Base-by-base conservation (phyloP, 2,113 vertebrate genomes). In the Spea multiplicata region DNA sequence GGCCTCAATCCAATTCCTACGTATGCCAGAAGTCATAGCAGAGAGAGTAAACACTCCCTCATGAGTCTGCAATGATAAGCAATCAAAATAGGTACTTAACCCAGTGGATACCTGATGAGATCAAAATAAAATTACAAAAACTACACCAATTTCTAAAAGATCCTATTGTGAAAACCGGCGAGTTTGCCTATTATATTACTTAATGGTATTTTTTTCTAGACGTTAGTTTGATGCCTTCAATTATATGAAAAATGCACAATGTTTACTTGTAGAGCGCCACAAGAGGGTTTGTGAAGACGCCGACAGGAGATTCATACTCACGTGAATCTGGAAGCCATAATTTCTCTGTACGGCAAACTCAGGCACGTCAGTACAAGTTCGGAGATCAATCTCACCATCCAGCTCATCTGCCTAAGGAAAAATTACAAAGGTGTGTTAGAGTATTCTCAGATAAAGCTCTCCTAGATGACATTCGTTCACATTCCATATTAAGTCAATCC, bases 271-370 rank as follows among this genome's bases (percentile, higher is more conserved):
- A 59, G 55, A 59, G 8, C 4, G 55, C 55, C 12, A 8, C 6
- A 50, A 30, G 49, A 3, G 50, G 6, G 46, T n/a, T 74, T 49
- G 8, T 6, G 4, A 73, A 13, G 57, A 49, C 7, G 17, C 59
- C 9, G 5, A 5, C 52, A 30, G 44, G 55, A 1, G 55, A 59
- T 7, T 7, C 64, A 59, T 76, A 81, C 65, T 92, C 82, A 96
- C 97, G 0, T 98, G 95, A 73, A 99, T 96, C 88, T 98, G 97
- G 88, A 99, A 99, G 79, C 97, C 97, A 3, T 99, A 99, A 89
- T 99, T 99, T 84, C 97, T 96, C 88, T 99, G 96, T 77, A 98
- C 96, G 0, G 96, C 90, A 0, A 92, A 97, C 88, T 98, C 97
- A 0, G 94, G 97, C 81, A 99, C 97, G 0, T 97, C 96, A 0